Percentiles rank a stretch among this genome's conserved stretches.
phyloP scores from a whole-genome alignment of 64 coral and sea anemone genomes.

The Montipora sp. region DNA sequence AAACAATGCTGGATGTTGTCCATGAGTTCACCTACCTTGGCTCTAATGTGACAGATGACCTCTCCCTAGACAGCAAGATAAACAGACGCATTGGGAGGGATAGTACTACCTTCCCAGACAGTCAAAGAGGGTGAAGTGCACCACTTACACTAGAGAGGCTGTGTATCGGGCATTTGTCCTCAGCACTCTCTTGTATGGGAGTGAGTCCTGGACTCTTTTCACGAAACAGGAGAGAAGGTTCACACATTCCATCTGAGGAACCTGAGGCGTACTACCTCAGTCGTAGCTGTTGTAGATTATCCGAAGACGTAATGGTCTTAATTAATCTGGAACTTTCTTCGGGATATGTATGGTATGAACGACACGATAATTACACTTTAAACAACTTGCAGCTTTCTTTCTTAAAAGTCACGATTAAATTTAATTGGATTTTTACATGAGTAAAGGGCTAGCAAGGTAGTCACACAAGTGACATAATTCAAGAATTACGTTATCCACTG shows the following conservation, averaged over 20 bases:
- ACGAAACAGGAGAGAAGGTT: neutral
- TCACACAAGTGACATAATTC: no score
- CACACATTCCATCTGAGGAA: neutral
- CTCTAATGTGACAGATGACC: conserved; percentile 18
- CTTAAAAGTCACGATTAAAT: no score
- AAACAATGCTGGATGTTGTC: neutral
- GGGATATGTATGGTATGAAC: no score
- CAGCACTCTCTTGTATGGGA: neutral
- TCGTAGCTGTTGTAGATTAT: no score
- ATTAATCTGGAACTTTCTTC: no score
- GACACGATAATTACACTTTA: no score
- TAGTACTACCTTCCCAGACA: neutral
- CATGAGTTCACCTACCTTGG: conserved; percentile 23
- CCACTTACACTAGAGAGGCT: neutral
- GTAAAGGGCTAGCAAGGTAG: no score
- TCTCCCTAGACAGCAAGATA: neutral
- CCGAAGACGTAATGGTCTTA: no score
- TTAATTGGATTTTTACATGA: no score
- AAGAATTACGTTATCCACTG: no score
- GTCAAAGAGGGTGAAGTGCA: neutral
- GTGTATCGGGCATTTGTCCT: neutral
- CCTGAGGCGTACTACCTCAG: neutral
- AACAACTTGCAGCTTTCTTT: no score
- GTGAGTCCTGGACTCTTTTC: neutral
- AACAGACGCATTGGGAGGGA: neutral